These are phyloP conservation scores for Pararge aegeria DNA, from an alignment of 1,140 invertebrate species.

Conservation along the genomic window DNA sequence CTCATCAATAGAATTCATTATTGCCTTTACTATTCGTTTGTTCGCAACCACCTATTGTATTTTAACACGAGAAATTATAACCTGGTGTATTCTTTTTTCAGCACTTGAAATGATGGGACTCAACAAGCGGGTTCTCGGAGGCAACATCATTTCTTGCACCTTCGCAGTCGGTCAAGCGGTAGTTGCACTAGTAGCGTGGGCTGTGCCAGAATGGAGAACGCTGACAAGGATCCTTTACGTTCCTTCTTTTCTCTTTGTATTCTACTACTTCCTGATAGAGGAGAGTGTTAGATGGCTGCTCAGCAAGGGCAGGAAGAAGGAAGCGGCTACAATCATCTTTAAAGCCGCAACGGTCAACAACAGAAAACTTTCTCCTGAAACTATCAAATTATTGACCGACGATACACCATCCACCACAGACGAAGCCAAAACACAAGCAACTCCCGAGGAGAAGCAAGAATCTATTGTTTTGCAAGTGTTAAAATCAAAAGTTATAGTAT, in stretches of 20 bases:
- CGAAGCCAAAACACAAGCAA: neutral
- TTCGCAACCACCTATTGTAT: too few relatives aligned
- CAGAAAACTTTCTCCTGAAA: slow-evolving; percentile 54
- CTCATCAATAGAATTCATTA: too few relatives aligned
- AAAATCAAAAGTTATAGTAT: slow-evolving; percentile 80
- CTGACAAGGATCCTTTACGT: slow-evolving; percentile 82
- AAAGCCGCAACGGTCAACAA: slow-evolving; percentile 84
- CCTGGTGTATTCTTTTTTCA: slow-evolving; percentile 59
- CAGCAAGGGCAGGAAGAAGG: slow-evolving; percentile 84
- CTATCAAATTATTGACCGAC: slow-evolving; percentile 50
- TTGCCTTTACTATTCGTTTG: too few relatives aligned
- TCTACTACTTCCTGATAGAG: slow-evolving; percentile 82
- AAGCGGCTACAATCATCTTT: slow-evolving; percentile 82
- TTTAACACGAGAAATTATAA: neutral
- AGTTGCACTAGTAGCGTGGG: slow-evolving; percentile 85
- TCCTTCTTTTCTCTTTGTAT: slow-evolving; percentile 83
- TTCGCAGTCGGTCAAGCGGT: slow-evolving; percentile 87
- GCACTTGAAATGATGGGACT: slow-evolving; percentile 89
- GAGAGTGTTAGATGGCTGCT: slow-evolving; percentile 81
- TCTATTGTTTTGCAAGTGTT: slow-evolving; percentile 66
- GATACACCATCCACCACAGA: slow-evolving; percentile 19
- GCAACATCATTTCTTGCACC: slow-evolving; percentile 85
- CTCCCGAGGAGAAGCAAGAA: slow-evolving; percentile 4
- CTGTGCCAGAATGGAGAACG: slow-evolving; percentile 85
- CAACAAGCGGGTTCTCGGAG: slow-evolving; percentile 85